Conservation (phyloP, 1,140 invertebrate species). For the Drosophila trapezifrons region DNA sequence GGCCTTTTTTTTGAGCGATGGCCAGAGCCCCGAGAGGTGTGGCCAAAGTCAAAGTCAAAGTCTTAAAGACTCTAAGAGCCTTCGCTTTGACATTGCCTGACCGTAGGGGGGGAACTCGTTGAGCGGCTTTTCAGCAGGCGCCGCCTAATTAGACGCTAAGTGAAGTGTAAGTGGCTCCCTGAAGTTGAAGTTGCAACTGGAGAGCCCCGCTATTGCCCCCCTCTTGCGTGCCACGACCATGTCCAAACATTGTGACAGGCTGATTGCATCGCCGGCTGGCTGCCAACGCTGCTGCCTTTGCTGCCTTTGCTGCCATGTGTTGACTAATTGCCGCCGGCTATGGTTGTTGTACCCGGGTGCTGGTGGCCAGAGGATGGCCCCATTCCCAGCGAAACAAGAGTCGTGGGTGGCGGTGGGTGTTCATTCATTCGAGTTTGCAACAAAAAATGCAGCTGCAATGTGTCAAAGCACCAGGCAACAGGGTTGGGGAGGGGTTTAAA, state of each 20-base stretch:
- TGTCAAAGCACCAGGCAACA: conserved; percentile 20
- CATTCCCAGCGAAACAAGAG: conserved; percentile 25
- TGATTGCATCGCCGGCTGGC: conserved; percentile 59
- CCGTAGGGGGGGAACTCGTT: conserved; percentile 45
- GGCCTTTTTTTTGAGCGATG: conserved; percentile 38
- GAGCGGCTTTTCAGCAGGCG: conserved; percentile 68
- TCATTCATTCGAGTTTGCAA: conserved; percentile 14
- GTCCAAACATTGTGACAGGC: conserved; percentile 76
- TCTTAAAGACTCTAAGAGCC: conserved; percentile 39
- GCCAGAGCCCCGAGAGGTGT: conserved; percentile 58
- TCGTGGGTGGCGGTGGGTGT: conserved; percentile 11
- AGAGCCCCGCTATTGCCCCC: not conserved
- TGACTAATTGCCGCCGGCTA: conserved; percentile 70
- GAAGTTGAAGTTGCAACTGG: not conserved
- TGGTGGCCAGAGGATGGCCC: conserved; percentile 25
- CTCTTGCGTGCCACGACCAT: conserved; percentile 17
- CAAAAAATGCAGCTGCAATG: conserved; percentile 33
- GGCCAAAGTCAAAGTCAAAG: conserved; percentile 39
- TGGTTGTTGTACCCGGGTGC: conserved; percentile 20
- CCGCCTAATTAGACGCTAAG: conserved; percentile 78
- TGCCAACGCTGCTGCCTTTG: no score
- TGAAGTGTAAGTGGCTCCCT: conserved; percentile 54
- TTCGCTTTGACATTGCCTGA: conserved; percentile 63
- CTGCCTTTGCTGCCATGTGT: conserved; percentile 38
- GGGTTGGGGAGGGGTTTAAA: not conserved